Evolutionary conservation across 1,140 invertebrate species (phyloP).

Genomic region (Listronotus oregonensis): DNA sequence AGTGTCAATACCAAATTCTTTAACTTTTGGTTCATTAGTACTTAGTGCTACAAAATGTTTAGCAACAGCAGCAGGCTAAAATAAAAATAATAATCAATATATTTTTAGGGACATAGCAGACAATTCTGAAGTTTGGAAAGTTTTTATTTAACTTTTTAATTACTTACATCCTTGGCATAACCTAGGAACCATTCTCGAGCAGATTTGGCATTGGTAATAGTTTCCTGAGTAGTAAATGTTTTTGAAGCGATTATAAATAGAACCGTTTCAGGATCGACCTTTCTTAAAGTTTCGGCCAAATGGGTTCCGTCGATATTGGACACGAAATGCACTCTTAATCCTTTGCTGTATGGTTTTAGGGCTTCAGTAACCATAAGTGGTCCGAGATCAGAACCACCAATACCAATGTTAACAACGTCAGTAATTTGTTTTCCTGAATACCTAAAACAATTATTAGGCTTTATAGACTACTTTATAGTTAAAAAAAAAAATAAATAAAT

Average conservation of each 20-base stretch:
- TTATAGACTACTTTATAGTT: too few relatives aligned
- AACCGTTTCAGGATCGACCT: conserved; percentile 89
- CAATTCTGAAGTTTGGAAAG: too few relatives aligned
- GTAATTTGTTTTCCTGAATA: conserved; percentile 95
- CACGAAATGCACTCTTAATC: conserved; percentile 94
- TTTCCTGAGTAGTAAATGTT: conserved; percentile 99
- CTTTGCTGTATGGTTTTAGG: conserved; percentile 86
- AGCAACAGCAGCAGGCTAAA: conserved; percentile 79
- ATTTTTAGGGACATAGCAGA: too few relatives aligned
- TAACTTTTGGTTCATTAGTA: conserved; percentile 91
- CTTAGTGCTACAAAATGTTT: conserved; percentile 99
- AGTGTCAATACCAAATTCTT: conserved; percentile 95
- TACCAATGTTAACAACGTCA: conserved; percentile 99
- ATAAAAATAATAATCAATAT: conserved; percentile 32
- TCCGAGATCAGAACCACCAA: conserved; percentile 98
- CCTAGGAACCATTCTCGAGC: conserved; percentile 95
- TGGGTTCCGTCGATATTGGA: conserved; percentile 99
- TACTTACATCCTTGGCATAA: conserved; percentile 80
- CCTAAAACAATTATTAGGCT: conserved; percentile 56
- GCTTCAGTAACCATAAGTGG: conserved; percentile 99
- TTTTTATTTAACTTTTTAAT: too few relatives aligned
- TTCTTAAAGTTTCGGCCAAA: conserved; percentile 90
- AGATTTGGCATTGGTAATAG: conserved; percentile 97
- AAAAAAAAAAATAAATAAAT: too few relatives aligned
- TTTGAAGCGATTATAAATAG: conserved; percentile 99